Evolutionary conservation across 2,888 invertebrate genomes (phyloP), one percentile per base, ranked within the genome.

Genomic region (Athrips mouffetella): DNA sequence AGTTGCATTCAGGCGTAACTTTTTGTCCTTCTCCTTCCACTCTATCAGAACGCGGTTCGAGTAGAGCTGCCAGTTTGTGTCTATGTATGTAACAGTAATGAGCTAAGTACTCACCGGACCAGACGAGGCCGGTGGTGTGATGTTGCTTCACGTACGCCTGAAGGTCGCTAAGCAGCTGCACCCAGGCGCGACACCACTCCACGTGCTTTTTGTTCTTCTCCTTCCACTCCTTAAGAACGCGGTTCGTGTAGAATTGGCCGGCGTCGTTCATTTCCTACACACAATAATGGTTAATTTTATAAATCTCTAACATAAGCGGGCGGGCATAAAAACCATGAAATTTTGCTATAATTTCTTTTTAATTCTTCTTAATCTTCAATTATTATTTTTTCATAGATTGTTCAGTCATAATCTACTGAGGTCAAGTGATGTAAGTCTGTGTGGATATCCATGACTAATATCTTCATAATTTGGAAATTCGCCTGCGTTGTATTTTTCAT

Each of bases 141-240:
- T 95, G 89, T 76, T 97, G 94, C 73, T 97, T 96, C 49, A 99
- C 95, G 75, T 96, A 99, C 21, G 93, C 92, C 75, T 98, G 97
- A 59, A 99, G 87, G 53, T 96, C 95, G 1, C 91, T 90, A 49
- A 99, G 87, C 3, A 96, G 92, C 73, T 94, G 94, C 44, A 96
- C 90, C 98, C 98, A 99, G 3, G 96, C 90, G 74, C 94, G 95
- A 57, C 95, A 96, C 99, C 99, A 99, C 58, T 98, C 97, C 16
- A 95, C 96, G 73, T 99, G 99, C 52, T 88, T 93, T 83, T 94
- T 92, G 77, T 98, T 93, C 83, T 97, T 98, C 74, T 98, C 98
- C 81, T 98, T 99, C 95, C 95, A 98, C 57, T 99, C 99, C 82
- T 98, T 99, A 51, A 99, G 90, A 30, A 99, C 98, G 55, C 99